These are phyloP conservation scores for Nyctereutes procyonoides DNA, from an alignment of 2,113 vertebrate species.

Conservation along the genomic window DNA sequence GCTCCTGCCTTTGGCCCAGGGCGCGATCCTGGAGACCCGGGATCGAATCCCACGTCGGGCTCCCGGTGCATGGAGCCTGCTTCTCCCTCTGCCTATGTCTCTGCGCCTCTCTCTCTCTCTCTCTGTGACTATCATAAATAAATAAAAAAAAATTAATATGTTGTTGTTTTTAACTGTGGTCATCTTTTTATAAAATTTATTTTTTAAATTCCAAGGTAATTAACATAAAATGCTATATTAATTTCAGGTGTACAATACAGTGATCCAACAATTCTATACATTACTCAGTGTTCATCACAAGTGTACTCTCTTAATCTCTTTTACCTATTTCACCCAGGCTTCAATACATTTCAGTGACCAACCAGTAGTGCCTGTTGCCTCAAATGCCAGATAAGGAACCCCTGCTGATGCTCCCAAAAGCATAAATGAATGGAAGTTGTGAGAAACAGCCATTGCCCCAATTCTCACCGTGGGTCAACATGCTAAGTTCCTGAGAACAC, in stretches of 20 bases:
- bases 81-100: too few species aligned
- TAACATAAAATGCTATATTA: not conserved
- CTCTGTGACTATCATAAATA: too few species aligned
- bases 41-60: too few species aligned
- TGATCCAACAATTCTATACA: not conserved
- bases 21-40: too few species aligned
- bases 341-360: not conserved
- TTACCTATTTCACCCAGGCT: not conserved
- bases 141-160: too few species aligned
- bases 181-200: not conserved
- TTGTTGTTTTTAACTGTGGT: not conserved
- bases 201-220: not conserved
- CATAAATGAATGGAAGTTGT: not conserved
- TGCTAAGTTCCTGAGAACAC: not conserved
- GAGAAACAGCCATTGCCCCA: not conserved
- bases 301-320: not conserved
- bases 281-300: not conserved
- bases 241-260: not conserved
- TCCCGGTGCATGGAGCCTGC: too few species aligned
- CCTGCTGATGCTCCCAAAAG: not conserved
- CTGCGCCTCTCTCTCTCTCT: too few species aligned
- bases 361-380: not conserved
- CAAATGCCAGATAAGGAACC: not conserved
- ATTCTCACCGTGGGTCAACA: not conserved
- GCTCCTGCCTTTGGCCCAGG: too few species aligned